Evolutionary conservation across 2,888 invertebrate species (phyloP), one percentile per base, ranked within the genome.

Genomic region (Petrolisthes manimaculis): DNA sequence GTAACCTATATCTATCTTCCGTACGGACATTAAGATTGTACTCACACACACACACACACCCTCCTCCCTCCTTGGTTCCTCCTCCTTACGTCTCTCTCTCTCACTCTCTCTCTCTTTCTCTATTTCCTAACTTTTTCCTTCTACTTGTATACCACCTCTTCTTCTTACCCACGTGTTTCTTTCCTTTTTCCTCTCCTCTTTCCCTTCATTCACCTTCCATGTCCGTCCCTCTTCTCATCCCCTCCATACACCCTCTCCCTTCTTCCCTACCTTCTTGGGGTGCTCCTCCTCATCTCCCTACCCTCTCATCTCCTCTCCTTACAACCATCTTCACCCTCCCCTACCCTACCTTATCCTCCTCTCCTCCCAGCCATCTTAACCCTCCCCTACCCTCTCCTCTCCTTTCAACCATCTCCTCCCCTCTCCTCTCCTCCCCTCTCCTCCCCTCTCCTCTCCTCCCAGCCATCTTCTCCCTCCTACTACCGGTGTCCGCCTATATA

Each of bases 1-100:
- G 71, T 71, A 71, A 71, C 71, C 71, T n/a, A 71, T 71, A 71
- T 71, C n/a, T n/a, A n/a, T n/a, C 71, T 71, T 71, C 71, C 71
- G 9, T 71, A 71, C 71, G 9, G n/a, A n/a, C n/a, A 71, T 8
- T 71, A 71, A n/a, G 9, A 71, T n/a, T 8, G 71, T 71, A 71
- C 71, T 71, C 71, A 12, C 71, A 71, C 71, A 18, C 18, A 5
- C 71, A n/a, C n/a, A n/a, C n/a, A n/a, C n/a, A n/a, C 71, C n/a
- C 71, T n/a, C n/a, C n/a, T 18, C 71, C n/a, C 71, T 12, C 71
- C 71, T 18, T 71, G 14, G 8, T 14, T 5, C n/a, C 8, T 71
- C n/a, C n/a, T n/a, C 71, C 71, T 71, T n/a, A 12, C 71, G 18
- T 71, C 71, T n/a, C 71, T 71, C n/a, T n/a, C 71, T n/a, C 71